Base-by-base conservation (phyloP, 2,888 invertebrate genomes). In the Esperia sulphurella region DNA sequence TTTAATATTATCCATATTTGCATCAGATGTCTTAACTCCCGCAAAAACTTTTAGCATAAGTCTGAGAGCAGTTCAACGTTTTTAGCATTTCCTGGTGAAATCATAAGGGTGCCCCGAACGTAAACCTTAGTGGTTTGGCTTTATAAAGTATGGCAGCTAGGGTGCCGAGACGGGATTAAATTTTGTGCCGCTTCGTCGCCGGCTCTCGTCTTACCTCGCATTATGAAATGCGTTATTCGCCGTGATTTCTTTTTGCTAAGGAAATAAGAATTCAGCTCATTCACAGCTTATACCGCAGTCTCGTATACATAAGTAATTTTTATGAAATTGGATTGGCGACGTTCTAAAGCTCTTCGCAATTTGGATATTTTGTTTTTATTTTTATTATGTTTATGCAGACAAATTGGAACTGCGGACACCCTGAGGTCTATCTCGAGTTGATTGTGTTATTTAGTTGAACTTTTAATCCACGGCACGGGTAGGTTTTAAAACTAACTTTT, bases 391-490 rank as follows among this genome's bases (percentile, higher is more conserved):
- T 42, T 37, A 41, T 28, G 38, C 13, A 40, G 21, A 14, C 6
- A 29, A 29, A 29, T 7, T 1, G 38, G 8, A 28, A 45, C 30
- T 39, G 38, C 13, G 44, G 12, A 21, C 12, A 21, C 10, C 21
- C 21, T 5, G 21, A 21, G 21, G 21, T 21, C 21, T 21, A 21
- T n/a, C 21, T 21, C 21, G 5, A 21, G 21, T 21, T 21, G 21
- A 21, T 5, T 21, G 21, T 21, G 21, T 38, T 41, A 14, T 58
- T 58, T 46, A 52, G 63, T 61, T 61, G 65, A 64, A 62, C 60
- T 75, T 75, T 72, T 66, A 73, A 71, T 71, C 64, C 71, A 66
- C 21, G 54, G 57, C 45, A 43, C 56, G 59, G 57, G 61, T 55
- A 54, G 57, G 61, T 55, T 55, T 46, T 48, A 56, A 59, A 57